phyloP scores from a whole-genome alignment of 2,888 invertebrate species.

The Nephrotoma guestfalica region DNA sequence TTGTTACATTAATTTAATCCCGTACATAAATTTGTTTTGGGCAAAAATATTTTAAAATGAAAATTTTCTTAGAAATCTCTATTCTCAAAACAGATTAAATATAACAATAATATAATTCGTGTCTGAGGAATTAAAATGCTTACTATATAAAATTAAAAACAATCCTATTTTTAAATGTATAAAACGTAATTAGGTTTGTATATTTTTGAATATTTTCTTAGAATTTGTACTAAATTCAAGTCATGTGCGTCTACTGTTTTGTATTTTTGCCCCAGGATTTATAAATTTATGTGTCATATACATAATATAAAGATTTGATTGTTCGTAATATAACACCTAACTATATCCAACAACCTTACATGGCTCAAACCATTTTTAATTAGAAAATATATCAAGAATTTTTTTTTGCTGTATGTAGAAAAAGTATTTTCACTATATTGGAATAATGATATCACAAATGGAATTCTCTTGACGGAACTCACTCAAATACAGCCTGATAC shows the following conservation, averaged over 20 bases:
- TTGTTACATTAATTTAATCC: background rate
- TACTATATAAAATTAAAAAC: background rate
- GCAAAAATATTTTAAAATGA: background rate
- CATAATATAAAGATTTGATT: background rate
- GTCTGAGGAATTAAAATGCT: background rate
- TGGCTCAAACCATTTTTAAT: background rate
- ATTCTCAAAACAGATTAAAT: background rate
- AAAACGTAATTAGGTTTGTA: background rate
- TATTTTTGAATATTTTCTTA: background rate
- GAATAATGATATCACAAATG: background rate
- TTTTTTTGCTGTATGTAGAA: background rate
- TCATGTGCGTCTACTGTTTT: background rate
- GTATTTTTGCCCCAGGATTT: background rate
- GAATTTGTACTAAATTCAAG: background rate
- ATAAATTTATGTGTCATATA: background rate
- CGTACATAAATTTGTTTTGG: background rate
- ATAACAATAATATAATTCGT: background rate
- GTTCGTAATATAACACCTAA: background rate
- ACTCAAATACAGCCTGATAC: too few species aligned
- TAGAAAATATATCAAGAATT: background rate
- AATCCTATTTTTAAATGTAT: background rate
- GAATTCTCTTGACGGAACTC: background rate
- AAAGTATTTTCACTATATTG: background rate
- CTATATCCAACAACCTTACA: background rate
- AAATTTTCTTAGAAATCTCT: background rate